Evolutionary conservation across 2,797 vertebrate species (phyloP).

Genomic region (Iguana delicatissima): DNA sequence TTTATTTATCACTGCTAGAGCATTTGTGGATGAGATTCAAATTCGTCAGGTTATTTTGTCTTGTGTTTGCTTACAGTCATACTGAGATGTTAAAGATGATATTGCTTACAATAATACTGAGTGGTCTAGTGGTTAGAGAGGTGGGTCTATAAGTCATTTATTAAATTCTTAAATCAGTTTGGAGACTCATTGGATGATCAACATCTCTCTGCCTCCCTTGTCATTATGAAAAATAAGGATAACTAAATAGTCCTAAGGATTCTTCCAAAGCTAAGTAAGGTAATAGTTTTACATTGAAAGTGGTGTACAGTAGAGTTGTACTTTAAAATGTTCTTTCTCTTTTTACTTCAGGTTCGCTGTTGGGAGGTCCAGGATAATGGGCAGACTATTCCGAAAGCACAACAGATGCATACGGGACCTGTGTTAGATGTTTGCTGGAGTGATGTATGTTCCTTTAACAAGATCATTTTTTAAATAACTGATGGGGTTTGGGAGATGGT

Average conservation of each 20-base stretch:
- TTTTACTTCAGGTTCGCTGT: constrained; percentile 90
- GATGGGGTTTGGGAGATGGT: background rate
- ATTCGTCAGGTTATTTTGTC: background rate
- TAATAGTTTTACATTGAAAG: background rate
- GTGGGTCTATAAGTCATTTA: background rate
- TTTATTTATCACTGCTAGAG: background rate
- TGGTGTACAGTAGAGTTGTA: background rate
- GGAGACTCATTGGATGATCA: too few species aligned
- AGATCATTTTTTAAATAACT: background rate
- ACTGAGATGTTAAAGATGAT: background rate
- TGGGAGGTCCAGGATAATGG: constrained; percentile 99
- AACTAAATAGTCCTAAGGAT: background rate
- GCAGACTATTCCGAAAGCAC: constrained; percentile 98
- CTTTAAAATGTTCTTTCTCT: background rate
- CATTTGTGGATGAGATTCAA: background rate
- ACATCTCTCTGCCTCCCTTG: background rate
- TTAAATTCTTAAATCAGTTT: background rate
- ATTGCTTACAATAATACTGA: background rate
- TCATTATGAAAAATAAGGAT: background rate
- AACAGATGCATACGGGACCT: constrained; percentile 98
- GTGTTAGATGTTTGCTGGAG: constrained; percentile 97
- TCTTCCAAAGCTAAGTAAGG: background rate
- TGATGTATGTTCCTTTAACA: constrained; percentile 84
- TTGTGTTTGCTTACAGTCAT: background rate
- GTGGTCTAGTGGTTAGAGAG: background rate